Evolutionary conservation across 2,888 invertebrate genomes (phyloP).

Genomic region (Dasypolia templi): DNA sequence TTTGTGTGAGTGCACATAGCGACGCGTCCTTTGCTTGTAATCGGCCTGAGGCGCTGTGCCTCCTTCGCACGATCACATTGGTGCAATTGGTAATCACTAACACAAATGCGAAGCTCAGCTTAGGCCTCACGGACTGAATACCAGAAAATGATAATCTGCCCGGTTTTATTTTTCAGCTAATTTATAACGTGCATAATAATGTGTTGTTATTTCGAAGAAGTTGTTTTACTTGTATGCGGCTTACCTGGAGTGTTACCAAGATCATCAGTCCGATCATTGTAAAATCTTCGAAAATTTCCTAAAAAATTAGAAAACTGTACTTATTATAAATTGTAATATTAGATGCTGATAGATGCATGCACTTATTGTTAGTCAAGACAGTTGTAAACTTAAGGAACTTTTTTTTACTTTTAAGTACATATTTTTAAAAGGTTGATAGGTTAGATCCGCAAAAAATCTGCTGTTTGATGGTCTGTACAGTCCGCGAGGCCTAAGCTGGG

Average conservation of each 20-base stretch:
- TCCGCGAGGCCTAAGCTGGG: too few relatives aligned
- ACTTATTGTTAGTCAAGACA: neutral
- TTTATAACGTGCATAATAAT: constrained; percentile 12
- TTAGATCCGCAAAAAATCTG: too few relatives aligned
- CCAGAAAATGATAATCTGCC: constrained; percentile 19
- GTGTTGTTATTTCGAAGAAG: constrained; percentile 16
- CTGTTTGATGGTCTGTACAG: too few relatives aligned
- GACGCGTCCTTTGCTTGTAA: too few relatives aligned
- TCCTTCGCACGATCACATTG: too few relatives aligned
- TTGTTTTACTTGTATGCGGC: constrained; percentile 22
- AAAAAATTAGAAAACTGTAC: constrained; percentile 16
- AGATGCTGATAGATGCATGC: neutral
- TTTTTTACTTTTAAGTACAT: neutral
- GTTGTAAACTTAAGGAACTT: neutral
- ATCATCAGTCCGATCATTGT: constrained; percentile 3
- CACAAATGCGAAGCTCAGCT: too few relatives aligned
- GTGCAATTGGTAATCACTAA: too few relatives aligned
- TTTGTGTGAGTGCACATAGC: too few relatives aligned
- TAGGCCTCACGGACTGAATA: too few relatives aligned
- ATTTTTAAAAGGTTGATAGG: too few relatives aligned
- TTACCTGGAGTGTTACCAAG: constrained; percentile 41
- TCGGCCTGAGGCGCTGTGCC: too few relatives aligned
- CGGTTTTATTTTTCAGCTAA: constrained; percentile 33
- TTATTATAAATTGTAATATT: neutral
- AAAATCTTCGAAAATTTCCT: constrained; percentile 47